These are phyloP conservation scores for Pollenia griseotomentosa DNA, from an alignment of 2,888 invertebrate species.

Conservation along the genomic window DNA sequence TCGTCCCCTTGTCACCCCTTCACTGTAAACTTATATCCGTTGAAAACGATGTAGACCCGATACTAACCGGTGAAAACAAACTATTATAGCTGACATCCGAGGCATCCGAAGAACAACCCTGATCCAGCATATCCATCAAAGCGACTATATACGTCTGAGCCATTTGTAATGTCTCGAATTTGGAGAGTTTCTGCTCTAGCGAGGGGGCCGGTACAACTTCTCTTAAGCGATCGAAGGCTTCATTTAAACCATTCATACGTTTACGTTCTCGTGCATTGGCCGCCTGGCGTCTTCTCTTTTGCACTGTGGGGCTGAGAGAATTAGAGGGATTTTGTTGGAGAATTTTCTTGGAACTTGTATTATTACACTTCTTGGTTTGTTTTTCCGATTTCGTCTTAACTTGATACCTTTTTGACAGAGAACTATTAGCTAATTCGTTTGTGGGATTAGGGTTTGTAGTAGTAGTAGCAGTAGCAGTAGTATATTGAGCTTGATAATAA, in stretches of 20 bases:
- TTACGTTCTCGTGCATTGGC: slow-evolving; percentile 90
- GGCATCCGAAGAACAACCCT: slow-evolving; percentile 74
- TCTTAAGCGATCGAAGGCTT: slow-evolving; percentile 89
- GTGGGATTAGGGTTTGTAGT: background rate
- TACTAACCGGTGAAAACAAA: slow-evolving; percentile 53
- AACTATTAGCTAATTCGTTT: background rate
- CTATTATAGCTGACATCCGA: slow-evolving; percentile 61
- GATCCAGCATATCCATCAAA: slow-evolving; percentile 87
- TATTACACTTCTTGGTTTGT: background rate
- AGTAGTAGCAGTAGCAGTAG: background rate
- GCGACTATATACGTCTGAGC: slow-evolving; percentile 91
- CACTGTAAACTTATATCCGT: slow-evolving; percentile 62
- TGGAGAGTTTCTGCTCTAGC: slow-evolving; percentile 89
- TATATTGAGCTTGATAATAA: slow-evolving; percentile 13
- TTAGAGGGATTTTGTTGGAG: slow-evolving; percentile 10
- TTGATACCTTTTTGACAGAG: background rate
- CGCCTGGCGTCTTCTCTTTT: slow-evolving; percentile 88
- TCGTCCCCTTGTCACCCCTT: background rate
- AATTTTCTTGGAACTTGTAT: background rate
- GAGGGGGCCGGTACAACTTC: slow-evolving; percentile 90
- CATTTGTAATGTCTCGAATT: slow-evolving; percentile 92
- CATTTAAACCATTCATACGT: slow-evolving; percentile 91
- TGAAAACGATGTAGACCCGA: slow-evolving; percentile 1
- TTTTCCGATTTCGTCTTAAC: background rate
- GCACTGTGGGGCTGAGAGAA: slow-evolving; percentile 85